Evolutionary conservation across 2,113 vertebrate species (phyloP).

Genomic region (Xerus inauris): DNA sequence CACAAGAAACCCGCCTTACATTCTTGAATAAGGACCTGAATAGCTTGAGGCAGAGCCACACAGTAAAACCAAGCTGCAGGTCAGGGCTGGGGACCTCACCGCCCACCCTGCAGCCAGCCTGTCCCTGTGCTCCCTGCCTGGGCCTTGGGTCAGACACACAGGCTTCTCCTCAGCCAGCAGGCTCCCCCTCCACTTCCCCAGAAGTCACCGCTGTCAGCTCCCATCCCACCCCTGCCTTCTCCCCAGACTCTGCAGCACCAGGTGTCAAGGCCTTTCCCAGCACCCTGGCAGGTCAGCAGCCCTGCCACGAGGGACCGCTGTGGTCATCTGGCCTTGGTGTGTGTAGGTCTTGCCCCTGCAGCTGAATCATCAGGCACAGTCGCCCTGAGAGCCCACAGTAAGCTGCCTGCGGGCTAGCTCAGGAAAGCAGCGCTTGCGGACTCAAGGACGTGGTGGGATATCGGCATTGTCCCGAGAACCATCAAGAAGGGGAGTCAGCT

Average conservation of each 20-base stretch:
- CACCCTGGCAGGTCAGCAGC: neutral
- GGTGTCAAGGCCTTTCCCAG: too few relatives aligned
- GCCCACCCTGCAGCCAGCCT: rapidly evolving
- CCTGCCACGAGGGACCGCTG: neutral
- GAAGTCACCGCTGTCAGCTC: neutral
- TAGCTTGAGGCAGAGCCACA: rapidly evolving
- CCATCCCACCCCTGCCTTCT: neutral
- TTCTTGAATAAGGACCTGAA: rapidly evolving
- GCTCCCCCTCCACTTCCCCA: neutral
- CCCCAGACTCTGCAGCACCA: neutral
- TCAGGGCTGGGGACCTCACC: neutral
- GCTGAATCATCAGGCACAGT: neutral
- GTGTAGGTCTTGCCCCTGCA: neutral
- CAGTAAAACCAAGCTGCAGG: rapidly evolving
- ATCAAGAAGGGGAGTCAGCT: neutral
- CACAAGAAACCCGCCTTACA: rapidly evolving
- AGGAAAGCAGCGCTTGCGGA: constrained; percentile 22
- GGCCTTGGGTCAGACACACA: rapidly evolving
- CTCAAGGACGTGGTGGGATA: constrained; percentile 17
- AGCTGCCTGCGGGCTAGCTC: neutral
- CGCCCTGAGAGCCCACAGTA: neutral
- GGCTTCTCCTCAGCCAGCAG: neutral
- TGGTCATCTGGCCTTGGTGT: neutral
- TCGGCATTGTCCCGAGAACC: neutral
- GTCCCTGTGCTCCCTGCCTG: rapidly evolving